Base-by-base conservation (phyloP, 1,140 invertebrate species). In the Rhopalosiphum maidis region DNA sequence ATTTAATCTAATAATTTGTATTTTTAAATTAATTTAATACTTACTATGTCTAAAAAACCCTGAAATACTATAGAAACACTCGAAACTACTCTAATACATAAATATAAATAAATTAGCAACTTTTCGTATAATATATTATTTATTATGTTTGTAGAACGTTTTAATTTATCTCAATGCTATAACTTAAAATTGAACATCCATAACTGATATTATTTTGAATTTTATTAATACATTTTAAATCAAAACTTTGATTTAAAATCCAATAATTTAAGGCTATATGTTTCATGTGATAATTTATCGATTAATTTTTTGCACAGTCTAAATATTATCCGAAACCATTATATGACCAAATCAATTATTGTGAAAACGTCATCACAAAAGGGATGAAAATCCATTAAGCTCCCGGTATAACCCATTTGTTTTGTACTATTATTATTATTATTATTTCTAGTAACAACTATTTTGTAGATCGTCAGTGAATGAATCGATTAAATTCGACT, bases 401-500 rank as follows among this genome's bases (percentile, higher is more conserved):
- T 23, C 68, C 68, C 77, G 30, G 91, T 83, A 51, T 92, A 92
- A 92, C 91, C 91, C 68, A 92, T 92, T 92, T 92, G 77, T 92
- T 83, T 92, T 83, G 91, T 83, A 85, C 83, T 85, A 91, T 83
- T 54, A 89, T 88, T 88, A 88, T 87, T 87, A 88, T 51, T 88
- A 51, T 88, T 51, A 51, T 77, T 92, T 92, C 43, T 92, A 91
- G 46, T 54, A 55, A 83, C 77, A 82, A 51, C 91, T 83, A 92
- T 92, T 82, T 92, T 83, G 77, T 92, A 51, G 91, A 92, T 92
- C 68, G 60, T 48, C 43, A 83, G 68, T 51, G 41, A 83, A 22
- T 92, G 68, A 37, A 92, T 92, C 91, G 91, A 92, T 92, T 82
- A 92, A 92, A 82, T 92, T 92, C 60, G n/a, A 92, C 91, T 92